A percentile compares a stretch with the other conserved stretches of the same genome.
Conservation (phyloP, 2,888 invertebrate species). For the Biston stratarius region DNA sequence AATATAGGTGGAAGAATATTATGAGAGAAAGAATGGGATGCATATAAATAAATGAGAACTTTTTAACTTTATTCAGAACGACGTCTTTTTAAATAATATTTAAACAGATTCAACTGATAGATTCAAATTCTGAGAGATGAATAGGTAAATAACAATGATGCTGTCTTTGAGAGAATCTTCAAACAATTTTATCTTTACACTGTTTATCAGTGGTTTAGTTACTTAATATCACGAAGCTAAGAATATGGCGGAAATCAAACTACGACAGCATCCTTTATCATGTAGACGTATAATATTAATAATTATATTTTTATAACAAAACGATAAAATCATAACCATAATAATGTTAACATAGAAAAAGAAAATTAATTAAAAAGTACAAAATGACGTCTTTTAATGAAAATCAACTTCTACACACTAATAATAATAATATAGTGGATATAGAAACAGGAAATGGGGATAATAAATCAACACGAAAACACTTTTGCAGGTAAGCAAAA, state of each 20-base stretch:
- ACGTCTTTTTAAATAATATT: too few species aligned
- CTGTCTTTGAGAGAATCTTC: conserved; percentile 21
- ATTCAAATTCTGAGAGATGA: not conserved
- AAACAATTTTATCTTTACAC: conserved; percentile 43
- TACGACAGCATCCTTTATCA: conserved; percentile 33
- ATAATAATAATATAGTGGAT: conserved; percentile 22
- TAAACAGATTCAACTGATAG: not conserved
- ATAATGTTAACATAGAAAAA: not conserved
- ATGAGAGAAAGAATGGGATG: too few species aligned
- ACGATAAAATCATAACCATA: not conserved
- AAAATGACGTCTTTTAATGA: conserved; percentile 30
- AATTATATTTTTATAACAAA: not conserved
- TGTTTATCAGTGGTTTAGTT: conserved; percentile 42
- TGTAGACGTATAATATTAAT: conserved; percentile 23
- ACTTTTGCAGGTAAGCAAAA: conserved; percentile 38
- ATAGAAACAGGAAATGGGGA: conserved; percentile 33
- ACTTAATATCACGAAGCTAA: conserved; percentile 30
- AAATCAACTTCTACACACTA: conserved; percentile 20
- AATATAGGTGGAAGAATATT: too few species aligned
- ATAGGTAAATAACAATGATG: conserved; percentile 12
- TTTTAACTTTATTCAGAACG: too few species aligned
- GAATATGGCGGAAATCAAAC: conserved; percentile 37
- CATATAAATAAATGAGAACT: too few species aligned
- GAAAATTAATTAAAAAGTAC: conserved; percentile 1
- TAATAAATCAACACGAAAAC: conserved; percentile 19